phyloP scores from a whole-genome alignment of 2,113 vertebrate species.

The human region GRCh38 chr12:6210501-6211000 shows the following conservation, averaged over 20 bases:
- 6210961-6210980: too few relatives aligned
- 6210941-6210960: too few relatives aligned
- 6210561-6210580: background rate
- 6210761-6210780: background rate
- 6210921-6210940: too few relatives aligned
- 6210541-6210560: background rate
- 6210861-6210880: too few relatives aligned
- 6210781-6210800: background rate
- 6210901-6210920: too few relatives aligned
- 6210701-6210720: background rate
- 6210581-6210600: background rate
- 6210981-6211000: too few relatives aligned
- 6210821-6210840: background rate
- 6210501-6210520: background rate
- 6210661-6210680: background rate
- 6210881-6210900: too few relatives aligned
- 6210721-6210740: background rate
- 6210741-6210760: background rate
- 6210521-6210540: background rate
- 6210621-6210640: background rate
- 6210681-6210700: background rate
- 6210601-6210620: background rate
- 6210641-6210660: background rate
- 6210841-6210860: too few relatives aligned
- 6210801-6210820: background rate